A percentile compares a stretch with the other conserved stretches of the same genome.
These are phyloP conservation scores for Bagarius yarrelli DNA, from an alignment of 2,113 vertebrate species.

Conservation along the genomic window DNA sequence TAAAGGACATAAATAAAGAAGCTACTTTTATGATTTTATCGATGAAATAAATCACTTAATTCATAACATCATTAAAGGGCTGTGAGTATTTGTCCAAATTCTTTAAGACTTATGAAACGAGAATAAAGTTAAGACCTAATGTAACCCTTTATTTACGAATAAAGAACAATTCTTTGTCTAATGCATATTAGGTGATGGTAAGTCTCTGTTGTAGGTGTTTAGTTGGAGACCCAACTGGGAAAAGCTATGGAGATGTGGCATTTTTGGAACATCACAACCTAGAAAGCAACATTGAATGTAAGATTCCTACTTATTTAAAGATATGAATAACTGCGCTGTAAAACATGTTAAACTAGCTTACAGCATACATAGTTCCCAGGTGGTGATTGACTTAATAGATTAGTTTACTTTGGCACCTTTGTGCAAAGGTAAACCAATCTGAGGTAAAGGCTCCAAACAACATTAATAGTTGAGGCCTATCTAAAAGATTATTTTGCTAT, in stretches of 20 bases:
- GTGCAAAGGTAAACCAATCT: too few species aligned
- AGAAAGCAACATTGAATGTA: conserved; percentile 79
- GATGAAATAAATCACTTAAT: background rate
- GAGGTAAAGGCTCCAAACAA: too few species aligned
- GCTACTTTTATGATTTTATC: background rate
- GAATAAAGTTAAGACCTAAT: background rate
- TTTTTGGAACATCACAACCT: conserved; percentile 85
- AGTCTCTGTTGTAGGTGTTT: conserved; percentile 71
- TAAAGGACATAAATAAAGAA: too few species aligned
- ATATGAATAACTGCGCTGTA: background rate
- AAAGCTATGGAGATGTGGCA: conserved; percentile 85
- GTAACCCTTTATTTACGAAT: background rate
- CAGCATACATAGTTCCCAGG: background rate
- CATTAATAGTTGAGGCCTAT: too few species aligned
- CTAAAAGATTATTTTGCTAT: too few species aligned
- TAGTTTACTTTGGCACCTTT: background rate
- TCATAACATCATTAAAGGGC: background rate
- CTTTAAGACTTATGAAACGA: background rate
- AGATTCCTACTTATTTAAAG: conserved; percentile 46
- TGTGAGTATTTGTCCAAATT: background rate
- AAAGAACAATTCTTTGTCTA: background rate
- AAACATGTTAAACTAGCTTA: background rate
- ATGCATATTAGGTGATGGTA: background rate
- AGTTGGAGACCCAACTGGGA: conserved; percentile 81
- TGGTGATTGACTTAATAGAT: background rate